Base-by-base conservation (phyloP, 2,888 invertebrate genomes). In the Caenorhabditis uteleia region DNA sequence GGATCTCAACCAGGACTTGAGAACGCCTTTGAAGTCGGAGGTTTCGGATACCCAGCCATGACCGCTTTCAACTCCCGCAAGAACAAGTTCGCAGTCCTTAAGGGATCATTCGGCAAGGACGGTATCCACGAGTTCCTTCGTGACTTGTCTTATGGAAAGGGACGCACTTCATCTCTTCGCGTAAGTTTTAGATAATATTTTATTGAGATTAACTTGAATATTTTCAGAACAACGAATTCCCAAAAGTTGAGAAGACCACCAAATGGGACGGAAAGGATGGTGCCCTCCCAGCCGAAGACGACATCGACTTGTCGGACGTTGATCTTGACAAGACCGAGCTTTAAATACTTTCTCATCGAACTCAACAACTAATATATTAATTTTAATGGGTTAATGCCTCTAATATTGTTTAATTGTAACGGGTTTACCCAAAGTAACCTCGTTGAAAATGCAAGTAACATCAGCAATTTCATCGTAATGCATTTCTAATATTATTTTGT, bases 41-140 rank as follows among this genome's bases (percentile, higher is more conserved):
- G 88, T 89, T 98, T 98, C 85, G 98, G 98, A 10, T 98, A 98
- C 85, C 98, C 98, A 1, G 95, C 97, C 1, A 90, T 99, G 90
- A 95, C 94, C 6, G 94, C 93, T 18, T 90, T 97, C 56, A 98
- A 95, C 85, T 89, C 90, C 14, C 92, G 95, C 85, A 98, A 98
- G 86, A 91, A 93, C 89, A 95, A 95, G 85, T 98, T 91, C 86
- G 91, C 95, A 0, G 88, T 92, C 7, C 87, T 98, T 1, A 88
- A 91, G 77, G 97, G 95, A 12, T 91, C 95, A 21, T 99, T 95
- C 87, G 75, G 77, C 48, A 75, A 78, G 81, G 90, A 90, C 64
- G 98, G 98, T 68, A 93, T 99, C 84, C 90, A 91, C 80, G 95
- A 95, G 85, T 98, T 97, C 87, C 87, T 97, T 84, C 89, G 92